Conservation (phyloP, 2,888 invertebrate genomes). For the Dasysyrphus albostriatus region DNA sequence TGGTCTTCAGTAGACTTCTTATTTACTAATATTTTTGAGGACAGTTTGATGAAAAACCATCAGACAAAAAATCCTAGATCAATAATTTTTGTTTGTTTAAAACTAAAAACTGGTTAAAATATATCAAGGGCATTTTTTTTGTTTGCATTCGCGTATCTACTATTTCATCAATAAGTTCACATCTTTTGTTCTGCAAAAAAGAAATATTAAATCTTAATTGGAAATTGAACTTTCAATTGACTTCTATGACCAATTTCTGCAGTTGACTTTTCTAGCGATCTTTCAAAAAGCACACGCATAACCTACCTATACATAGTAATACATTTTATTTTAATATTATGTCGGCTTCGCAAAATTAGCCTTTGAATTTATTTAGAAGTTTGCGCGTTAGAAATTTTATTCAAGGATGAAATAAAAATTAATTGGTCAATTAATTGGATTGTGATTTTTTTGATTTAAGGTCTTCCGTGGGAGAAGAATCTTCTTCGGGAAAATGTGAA, state of each 20-base stretch:
- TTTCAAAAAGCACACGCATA: slow-evolving; percentile 25
- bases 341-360: not conserved
- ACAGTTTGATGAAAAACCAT: too few relatives aligned
- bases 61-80: too few relatives aligned
- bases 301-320: not conserved
- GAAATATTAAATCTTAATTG: slow-evolving; percentile 47
- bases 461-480: slow-evolving; percentile 67
- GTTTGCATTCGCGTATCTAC: not conserved
- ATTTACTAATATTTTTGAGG: too few relatives aligned
- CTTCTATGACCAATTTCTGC: slow-evolving; percentile 43
- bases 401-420: not conserved
- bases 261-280: slow-evolving; percentile 48
- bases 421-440: not conserved
- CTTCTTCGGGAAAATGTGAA: slow-evolving; percentile 65
- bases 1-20: too few relatives aligned
- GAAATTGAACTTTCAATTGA: slow-evolving; percentile 59
- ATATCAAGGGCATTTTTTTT: not conserved
- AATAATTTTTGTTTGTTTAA: too few relatives aligned
- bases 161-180: slow-evolving; percentile 19
- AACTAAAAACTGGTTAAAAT: too few relatives aligned
- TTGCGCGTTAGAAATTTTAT: slow-evolving; percentile 36
- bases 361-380: slow-evolving; percentile 31
- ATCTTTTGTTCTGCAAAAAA: slow-evolving; percentile 1
- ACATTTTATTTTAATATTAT: not conserved
- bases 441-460: slow-evolving; percentile 14